Conservation (phyloP, 2,797 vertebrate genomes). For the Glossophaga mutica region DNA sequence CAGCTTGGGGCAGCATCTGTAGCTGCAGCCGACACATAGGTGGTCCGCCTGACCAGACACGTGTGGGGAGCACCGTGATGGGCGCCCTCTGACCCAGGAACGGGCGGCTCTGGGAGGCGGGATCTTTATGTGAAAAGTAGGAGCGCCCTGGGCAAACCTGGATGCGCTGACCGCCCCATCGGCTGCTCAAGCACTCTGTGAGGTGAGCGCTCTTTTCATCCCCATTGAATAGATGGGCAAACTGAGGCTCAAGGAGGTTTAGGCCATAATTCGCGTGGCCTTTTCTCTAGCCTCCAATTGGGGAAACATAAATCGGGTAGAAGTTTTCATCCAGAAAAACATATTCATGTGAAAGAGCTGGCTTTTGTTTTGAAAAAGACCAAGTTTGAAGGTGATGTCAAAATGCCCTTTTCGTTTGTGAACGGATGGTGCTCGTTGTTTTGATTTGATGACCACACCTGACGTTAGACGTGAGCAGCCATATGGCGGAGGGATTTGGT, state of each 20-base stretch:
- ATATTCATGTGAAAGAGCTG: background rate
- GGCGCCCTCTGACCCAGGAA: too few relatives aligned
- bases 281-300: background rate
- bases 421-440: background rate
- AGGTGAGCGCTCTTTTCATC: background rate
- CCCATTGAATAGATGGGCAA: background rate
- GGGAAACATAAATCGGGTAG: background rate
- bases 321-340: background rate
- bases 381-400: background rate
- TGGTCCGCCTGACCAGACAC: fast-evolving
- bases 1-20: background rate
- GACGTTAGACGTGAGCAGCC: background rate
- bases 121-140: background rate
- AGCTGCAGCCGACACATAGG: background rate
- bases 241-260: background rate
- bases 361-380: background rate
- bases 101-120: fast-evolving
- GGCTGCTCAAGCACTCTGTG: background rate
- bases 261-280: background rate
- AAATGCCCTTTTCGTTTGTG: background rate
- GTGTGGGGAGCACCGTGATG: fast-evolving
- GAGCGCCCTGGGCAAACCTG: background rate
- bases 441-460: background rate
- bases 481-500: background rate
- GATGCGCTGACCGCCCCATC: too few relatives aligned